These are phyloP conservation scores for Drosophila prostipennis DNA, from an alignment of 2,888 invertebrate species.

Conservation along the genomic window DNA sequence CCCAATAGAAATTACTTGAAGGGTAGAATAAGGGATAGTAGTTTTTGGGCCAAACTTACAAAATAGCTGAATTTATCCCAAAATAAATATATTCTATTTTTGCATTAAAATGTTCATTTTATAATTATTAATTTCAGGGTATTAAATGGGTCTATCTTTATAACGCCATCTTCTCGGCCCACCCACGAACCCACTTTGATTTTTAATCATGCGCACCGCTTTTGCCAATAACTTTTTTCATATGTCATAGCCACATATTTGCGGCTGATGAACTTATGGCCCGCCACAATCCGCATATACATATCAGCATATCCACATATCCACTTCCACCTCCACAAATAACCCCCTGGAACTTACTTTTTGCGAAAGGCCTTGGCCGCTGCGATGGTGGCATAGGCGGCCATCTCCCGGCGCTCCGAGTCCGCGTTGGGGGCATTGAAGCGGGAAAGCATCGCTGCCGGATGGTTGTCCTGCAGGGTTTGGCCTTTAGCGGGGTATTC, in stretches of 20 bases:
- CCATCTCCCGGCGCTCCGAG: conserved; percentile 80
- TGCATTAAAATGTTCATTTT: background rate
- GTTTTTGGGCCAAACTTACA: no score
- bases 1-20: no score
- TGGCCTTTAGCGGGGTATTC: conserved; percentile 70
- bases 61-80: no score
- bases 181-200: conserved; percentile 36
- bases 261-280: conserved; percentile 41
- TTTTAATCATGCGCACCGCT: conserved; percentile 48
- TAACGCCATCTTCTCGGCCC: background rate
- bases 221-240: conserved; percentile 56
- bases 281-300: conserved; percentile 1
- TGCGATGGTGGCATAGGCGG: conserved; percentile 83
- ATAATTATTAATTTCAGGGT: background rate
- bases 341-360: conserved; percentile 79
- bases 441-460: conserved; percentile 82
- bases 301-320: background rate
- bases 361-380: conserved; percentile 83
- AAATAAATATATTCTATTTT: no score
- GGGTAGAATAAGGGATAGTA: no score
- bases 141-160: no score
- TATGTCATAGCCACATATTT: conserved; percentile 43
- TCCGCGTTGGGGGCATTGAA: conserved; percentile 82
- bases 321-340: background rate
- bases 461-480: conserved; percentile 82